phyloP scores from a whole-genome alignment of 1,140 invertebrate genomes.

The Teleopsis dalmanni region DNA sequence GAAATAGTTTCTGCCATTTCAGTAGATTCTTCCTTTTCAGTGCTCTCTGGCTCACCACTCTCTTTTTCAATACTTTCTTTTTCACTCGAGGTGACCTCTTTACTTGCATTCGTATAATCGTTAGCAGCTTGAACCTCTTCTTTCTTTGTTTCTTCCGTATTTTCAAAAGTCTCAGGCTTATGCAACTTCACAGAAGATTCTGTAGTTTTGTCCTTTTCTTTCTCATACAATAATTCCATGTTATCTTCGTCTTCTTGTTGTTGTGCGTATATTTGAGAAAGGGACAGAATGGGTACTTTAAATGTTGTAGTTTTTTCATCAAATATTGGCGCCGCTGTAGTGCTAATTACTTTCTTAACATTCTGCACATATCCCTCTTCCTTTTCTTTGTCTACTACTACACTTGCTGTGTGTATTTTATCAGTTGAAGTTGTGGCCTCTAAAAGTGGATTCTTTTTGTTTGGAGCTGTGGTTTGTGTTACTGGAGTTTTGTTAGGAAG shows the following conservation, averaged over 20 bases:
- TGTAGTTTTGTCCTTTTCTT: conserved; percentile 14
- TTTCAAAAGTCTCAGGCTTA: conserved; percentile 11
- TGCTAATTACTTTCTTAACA: too few species aligned
- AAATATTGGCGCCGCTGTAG: not conserved
- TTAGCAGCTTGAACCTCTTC: conserved; percentile 17
- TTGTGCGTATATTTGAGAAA: conserved; percentile 36
- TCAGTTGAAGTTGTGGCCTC: too few species aligned
- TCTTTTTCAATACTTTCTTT: conserved; percentile 1
- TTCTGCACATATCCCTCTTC: too few species aligned
- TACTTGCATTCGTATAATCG: not conserved
- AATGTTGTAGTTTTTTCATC: conserved; percentile 20
- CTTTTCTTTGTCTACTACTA: too few species aligned
- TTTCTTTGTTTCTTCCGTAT: conserved; percentile 5
- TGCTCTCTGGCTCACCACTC: not conserved
- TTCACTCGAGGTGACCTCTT: not conserved
- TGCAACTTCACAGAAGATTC: conserved; percentile 5
- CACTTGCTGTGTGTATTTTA: too few species aligned
- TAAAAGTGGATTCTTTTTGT: too few species aligned
- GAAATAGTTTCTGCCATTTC: not conserved
- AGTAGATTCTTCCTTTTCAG: not conserved
- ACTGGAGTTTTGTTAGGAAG: too few species aligned
- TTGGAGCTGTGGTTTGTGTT: too few species aligned
- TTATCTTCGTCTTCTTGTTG: conserved; percentile 32
- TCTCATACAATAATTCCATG: conserved; percentile 23
- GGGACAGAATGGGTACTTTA: conserved; percentile 23